phyloP scores from a whole-genome alignment of 1,140 invertebrate genomes.

The Agrypnia vestita region DNA sequence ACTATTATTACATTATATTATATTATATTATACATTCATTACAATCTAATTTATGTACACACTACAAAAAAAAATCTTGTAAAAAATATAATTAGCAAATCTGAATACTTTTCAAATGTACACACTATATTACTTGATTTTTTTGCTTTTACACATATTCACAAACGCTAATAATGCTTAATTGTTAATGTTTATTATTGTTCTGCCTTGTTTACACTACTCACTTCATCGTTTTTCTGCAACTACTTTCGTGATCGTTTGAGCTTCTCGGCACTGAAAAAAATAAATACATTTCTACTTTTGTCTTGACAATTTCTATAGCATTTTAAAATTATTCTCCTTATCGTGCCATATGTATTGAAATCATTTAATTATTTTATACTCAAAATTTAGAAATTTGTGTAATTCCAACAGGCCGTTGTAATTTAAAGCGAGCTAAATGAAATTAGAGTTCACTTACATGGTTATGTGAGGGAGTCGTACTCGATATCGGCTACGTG shows the following conservation, averaged over 20 bases:
- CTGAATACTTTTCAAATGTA: constrained; percentile 20
- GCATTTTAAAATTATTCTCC: neutral
- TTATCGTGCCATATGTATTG: neutral
- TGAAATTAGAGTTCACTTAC: constrained; percentile 64
- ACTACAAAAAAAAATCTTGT: constrained; percentile 23
- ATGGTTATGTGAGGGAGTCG: constrained; percentile 73
- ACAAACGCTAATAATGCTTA: constrained; percentile 20
- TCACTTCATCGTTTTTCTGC: constrained; percentile 30
- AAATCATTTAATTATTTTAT: neutral
- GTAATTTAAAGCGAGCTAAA: neutral
- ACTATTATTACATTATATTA: too few relatives aligned
- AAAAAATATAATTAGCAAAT: constrained; percentile 18
- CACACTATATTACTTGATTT: constrained; percentile 24
- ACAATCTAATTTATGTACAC: constrained; percentile 19
- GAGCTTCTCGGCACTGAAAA: constrained; percentile 46
- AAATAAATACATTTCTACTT: constrained; percentile 42
- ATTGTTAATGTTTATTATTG: constrained; percentile 43
- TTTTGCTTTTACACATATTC: constrained; percentile 39
- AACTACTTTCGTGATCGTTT: constrained; percentile 18
- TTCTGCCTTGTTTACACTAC: constrained; percentile 45
- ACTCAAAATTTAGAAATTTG: neutral
- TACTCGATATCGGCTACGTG: constrained; percentile 73
- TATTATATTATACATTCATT: constrained; percentile 25
- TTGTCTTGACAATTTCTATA: constrained; percentile 12
- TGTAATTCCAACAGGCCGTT: neutral